Evolutionary conservation across 2,113 vertebrate species (phyloP).

Genomic region (Petaurus breviceps): DNA sequence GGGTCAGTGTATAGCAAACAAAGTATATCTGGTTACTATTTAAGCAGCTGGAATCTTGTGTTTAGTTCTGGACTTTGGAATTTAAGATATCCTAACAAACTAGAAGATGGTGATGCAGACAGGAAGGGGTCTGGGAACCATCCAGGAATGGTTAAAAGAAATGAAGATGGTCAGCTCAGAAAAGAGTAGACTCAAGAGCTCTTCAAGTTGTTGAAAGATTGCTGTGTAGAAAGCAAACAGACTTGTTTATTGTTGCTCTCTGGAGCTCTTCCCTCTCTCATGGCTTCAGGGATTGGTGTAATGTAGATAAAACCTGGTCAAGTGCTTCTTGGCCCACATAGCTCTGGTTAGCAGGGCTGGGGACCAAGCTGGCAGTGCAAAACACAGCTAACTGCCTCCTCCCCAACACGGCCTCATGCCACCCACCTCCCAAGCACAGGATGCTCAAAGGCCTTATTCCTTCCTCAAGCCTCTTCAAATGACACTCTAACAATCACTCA

Average conservation of each 20-base stretch:
- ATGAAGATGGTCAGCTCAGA: background rate
- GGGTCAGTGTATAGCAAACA: background rate
- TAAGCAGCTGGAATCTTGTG: background rate
- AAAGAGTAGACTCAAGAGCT: background rate
- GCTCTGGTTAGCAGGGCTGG: background rate
- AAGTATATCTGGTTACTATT: background rate
- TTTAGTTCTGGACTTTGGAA: background rate
- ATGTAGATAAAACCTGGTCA: slow-evolving; percentile 55
- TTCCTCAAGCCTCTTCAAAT: background rate
- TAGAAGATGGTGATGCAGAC: background rate
- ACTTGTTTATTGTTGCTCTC: background rate
- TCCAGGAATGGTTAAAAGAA: background rate
- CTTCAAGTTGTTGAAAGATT: background rate
- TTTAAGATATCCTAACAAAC: background rate
- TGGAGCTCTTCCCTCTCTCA: background rate
- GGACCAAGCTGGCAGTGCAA: background rate
- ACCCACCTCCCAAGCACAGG: background rate
- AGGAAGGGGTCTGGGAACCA: background rate
- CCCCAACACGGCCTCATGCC: background rate
- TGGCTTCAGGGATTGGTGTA: background rate
- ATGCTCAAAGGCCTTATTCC: background rate
- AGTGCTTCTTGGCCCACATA: background rate
- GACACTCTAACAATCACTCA: background rate
- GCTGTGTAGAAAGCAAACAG: background rate
- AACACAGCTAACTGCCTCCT: background rate